phyloP scores from a whole-genome alignment of 2,113 vertebrate species.

The Bettongia penicillata region DNA sequence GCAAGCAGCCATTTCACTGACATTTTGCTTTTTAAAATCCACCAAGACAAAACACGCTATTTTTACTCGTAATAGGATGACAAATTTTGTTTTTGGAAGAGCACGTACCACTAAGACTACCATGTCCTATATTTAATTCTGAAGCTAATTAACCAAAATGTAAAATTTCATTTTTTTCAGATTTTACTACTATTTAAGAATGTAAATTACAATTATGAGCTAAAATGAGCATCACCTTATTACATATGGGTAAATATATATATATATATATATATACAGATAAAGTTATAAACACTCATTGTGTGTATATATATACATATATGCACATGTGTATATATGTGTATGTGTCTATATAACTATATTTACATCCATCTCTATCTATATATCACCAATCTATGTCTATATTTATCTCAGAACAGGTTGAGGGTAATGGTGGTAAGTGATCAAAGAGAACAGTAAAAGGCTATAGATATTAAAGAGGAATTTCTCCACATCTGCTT shows the following conservation, averaged over 20 bases:
- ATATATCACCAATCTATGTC: not conserved
- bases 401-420: not conserved
- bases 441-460: not conserved
- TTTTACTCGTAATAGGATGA: not conserved
- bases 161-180: not conserved
- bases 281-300: too few relatives aligned
- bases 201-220: not conserved
- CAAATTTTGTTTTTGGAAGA: not conserved
- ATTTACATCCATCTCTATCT: not conserved
- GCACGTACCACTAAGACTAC: not conserved
- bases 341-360: not conserved
- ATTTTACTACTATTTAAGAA: conserved; percentile 34
- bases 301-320: not conserved
- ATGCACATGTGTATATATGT: not conserved
- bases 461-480: not conserved
- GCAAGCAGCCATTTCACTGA: not conserved
- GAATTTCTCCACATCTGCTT: conserved; percentile 17
- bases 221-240: not conserved
- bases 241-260: not conserved
- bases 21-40: not conserved
- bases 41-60: not conserved
- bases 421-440: not conserved
- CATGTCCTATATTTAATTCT: not conserved
- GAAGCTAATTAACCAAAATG: conserved; percentile 16
- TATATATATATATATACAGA: not conserved